phyloP scores from a whole-genome alignment of 2,113 vertebrate genomes.

The Delphinus delphis region DNA sequence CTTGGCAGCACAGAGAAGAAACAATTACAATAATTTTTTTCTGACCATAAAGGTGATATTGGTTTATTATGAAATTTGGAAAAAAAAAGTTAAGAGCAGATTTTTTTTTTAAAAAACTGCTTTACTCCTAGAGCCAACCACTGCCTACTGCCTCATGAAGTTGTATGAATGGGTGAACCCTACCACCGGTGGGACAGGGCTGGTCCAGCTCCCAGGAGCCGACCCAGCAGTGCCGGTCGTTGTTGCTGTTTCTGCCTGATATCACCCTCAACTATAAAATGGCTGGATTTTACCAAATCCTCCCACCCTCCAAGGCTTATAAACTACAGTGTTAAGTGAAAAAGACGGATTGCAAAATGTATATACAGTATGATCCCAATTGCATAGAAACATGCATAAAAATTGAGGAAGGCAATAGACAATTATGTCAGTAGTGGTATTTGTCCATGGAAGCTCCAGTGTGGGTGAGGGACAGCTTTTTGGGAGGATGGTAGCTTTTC shows the following conservation, averaged over 20 bases:
- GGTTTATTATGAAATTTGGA: conserved; percentile 10
- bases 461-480: neutral
- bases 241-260: neutral
- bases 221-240: neutral
- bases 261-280: neutral
- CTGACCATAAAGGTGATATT: neutral
- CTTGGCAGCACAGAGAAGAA: conserved; percentile 31
- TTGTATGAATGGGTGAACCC: neutral
- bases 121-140: neutral
- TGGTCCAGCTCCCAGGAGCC: neutral
- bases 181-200: neutral
- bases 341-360: conserved; percentile 17
- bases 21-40: conserved; percentile 23
- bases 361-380: neutral
- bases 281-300: neutral
- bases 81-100: neutral
- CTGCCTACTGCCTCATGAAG: neutral
- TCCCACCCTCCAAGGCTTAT: neutral
- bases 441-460: neutral
- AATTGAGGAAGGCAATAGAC: neutral
- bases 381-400: neutral
- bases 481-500: neutral
- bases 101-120: neutral
- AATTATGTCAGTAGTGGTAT: neutral
- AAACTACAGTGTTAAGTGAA: neutral